Evolutionary conservation across 2,113 vertebrate genomes (phyloP).

Genomic region (Illadopsis cleaveri): DNA sequence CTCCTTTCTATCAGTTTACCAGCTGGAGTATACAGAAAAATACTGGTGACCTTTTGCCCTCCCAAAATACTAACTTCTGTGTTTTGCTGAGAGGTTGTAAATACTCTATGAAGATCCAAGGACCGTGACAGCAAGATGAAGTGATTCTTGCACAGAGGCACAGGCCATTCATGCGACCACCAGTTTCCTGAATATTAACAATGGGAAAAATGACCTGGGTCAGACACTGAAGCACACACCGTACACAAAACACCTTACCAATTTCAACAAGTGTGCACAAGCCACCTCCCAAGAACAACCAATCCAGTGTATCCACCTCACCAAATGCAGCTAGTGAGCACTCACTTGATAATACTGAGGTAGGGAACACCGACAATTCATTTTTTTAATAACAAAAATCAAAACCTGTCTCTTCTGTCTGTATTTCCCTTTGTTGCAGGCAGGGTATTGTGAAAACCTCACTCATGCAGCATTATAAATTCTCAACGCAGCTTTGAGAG

Average conservation of each 20-base stretch:
- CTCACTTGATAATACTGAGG: fast-evolving
- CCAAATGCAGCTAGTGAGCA: not conserved
- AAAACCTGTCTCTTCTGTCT: not conserved
- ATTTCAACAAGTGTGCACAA: not conserved
- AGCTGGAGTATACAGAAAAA: not conserved
- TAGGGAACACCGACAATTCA: not conserved
- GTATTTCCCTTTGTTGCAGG: not conserved
- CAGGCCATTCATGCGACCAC: not conserved
- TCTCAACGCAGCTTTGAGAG: not conserved
- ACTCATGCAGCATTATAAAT: not conserved
- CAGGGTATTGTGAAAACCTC: not conserved
- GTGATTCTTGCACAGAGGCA: not conserved
- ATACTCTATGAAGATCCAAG: not conserved
- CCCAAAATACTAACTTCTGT: not conserved
- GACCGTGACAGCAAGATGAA: not conserved
- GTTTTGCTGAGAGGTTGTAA: not conserved
- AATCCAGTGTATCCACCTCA: fast-evolving
- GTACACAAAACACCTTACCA: not conserved
- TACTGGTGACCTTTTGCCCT: not conserved
- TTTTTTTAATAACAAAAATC: not conserved
- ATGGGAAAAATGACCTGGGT: not conserved
- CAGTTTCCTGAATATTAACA: not conserved
- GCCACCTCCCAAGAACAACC: not conserved
- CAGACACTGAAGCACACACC: not conserved
- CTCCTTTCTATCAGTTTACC: not conserved